phyloP scores from a whole-genome alignment of 1,140 invertebrate species.

The Hypothenemus hampei region DNA sequence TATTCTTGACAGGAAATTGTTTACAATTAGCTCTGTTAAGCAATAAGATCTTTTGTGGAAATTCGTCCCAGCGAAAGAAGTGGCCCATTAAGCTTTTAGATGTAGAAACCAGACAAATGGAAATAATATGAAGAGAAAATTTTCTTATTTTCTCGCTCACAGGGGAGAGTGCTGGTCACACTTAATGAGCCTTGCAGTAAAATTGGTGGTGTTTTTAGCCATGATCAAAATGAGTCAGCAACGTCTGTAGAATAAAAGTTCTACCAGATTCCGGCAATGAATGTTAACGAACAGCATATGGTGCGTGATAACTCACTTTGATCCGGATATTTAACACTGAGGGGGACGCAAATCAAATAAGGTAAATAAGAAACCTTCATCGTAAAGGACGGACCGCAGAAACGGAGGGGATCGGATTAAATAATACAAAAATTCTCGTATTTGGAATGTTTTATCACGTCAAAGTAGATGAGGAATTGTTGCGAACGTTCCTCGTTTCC shows the following conservation, averaged over 20 bases:
- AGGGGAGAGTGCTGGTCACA: too few species aligned
- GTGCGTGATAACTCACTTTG: conserved; percentile 11
- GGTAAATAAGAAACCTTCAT: conserved; percentile 7
- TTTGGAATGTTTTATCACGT: too few species aligned
- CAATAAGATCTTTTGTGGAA: conserved; percentile 33
- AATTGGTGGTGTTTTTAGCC: conserved; percentile 16
- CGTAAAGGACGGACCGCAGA: too few species aligned
- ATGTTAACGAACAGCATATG: conserved; percentile 16
- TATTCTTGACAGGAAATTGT: too few species aligned
- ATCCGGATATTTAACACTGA: conserved; percentile 15
- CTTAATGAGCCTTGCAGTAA: conserved; percentile 16
- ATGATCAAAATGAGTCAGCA: conserved; percentile 11
- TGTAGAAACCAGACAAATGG: conserved; percentile 30
- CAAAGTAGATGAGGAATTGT: too few species aligned
- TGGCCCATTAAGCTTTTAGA: conserved; percentile 41
- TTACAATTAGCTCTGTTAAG: conserved; percentile 15
- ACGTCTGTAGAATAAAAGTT: neutral
- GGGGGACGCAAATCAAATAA: conserved; percentile 17
- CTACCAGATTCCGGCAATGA: neutral
- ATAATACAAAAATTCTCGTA: too few species aligned
- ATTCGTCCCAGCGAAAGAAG: conserved; percentile 43
- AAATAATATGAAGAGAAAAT: conserved; percentile 34
- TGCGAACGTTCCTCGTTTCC: too few species aligned
- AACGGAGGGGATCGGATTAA: too few species aligned
- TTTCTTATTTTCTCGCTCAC: neutral